phyloP scores from a whole-genome alignment of 2,113 vertebrate species.

The Centropus bengalensis region DNA sequence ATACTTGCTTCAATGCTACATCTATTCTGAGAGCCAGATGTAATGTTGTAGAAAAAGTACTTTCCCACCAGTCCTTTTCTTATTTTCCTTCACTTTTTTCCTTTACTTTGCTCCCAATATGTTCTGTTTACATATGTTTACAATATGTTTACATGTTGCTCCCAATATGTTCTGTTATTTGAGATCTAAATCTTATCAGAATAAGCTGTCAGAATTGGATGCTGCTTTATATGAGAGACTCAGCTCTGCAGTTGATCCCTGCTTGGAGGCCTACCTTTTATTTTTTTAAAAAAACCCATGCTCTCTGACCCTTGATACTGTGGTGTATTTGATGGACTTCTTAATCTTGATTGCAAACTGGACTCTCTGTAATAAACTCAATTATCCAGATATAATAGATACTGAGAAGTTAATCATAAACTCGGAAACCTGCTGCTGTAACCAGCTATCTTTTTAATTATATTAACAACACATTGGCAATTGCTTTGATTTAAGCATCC shows the following conservation, averaged over 20 bases:
- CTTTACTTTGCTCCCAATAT: background rate
- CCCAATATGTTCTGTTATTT: background rate
- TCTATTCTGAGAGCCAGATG: background rate
- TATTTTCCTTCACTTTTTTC: no score
- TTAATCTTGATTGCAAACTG: background rate
- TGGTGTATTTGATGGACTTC: background rate
- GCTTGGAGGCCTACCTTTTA: background rate
- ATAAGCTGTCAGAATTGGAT: background rate
- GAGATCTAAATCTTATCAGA: background rate
- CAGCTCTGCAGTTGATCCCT: background rate
- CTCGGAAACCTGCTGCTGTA: background rate
- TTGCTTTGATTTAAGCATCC: background rate
- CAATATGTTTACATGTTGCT: no score
- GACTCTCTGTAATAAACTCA: background rate
- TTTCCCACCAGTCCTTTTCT: background rate
- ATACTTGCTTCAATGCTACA: background rate
- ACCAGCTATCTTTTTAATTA: background rate
- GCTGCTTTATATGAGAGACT: background rate
- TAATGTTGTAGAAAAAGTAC: background rate
- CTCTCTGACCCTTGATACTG: background rate
- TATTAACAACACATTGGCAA: background rate
- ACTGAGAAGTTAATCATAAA: conserved; percentile 47
- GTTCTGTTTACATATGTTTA: no score
- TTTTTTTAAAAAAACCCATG: background rate
- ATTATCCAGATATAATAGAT: background rate